A percentile compares a stretch with the other conserved stretches of the same genome.
Evolutionary conservation across 2,888 invertebrate species (phyloP).

Genomic region (Metellina segmentata): DNA sequence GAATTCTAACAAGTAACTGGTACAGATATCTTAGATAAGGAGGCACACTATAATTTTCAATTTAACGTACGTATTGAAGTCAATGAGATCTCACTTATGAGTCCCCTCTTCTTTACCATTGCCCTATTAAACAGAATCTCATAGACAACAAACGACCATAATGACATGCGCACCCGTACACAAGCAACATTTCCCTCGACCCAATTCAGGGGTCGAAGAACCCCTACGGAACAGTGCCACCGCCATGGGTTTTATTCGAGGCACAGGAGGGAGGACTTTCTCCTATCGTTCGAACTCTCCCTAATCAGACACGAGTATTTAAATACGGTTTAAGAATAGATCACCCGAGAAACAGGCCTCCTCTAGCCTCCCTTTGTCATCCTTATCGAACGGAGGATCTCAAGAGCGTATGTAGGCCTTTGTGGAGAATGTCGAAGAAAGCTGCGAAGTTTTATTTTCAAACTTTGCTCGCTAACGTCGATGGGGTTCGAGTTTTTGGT

Average conservation of each 20-base stretch:
- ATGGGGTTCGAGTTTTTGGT: background rate
- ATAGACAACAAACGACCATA: background rate
- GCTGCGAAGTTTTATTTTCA: too few relatives aligned
- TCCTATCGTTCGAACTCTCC: conserved; percentile 4
- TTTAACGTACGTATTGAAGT: background rate
- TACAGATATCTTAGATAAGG: too few relatives aligned
- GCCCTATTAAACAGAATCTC: too few relatives aligned
- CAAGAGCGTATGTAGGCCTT: background rate
- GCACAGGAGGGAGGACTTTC: background rate
- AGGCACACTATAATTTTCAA: too few relatives aligned
- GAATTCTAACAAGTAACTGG: too few relatives aligned
- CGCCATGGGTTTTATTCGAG: background rate
- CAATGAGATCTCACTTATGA: background rate
- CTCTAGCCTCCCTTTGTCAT: conserved; percentile 7
- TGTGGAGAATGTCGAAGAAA: background rate
- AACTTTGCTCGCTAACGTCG: background rate
- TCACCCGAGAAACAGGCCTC: background rate
- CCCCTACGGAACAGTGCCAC: conserved; percentile 8
- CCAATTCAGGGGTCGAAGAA: background rate
- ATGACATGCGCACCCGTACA: too few relatives aligned
- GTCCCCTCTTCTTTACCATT: too few relatives aligned
- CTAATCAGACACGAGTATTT: conserved; percentile 38
- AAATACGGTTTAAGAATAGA: conserved; percentile 26
- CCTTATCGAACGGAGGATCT: background rate
- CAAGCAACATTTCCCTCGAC: background rate